These are phyloP conservation scores for Heterodera filipjevi DNA, from an alignment of 2,888 invertebrate genomes.

Conservation along the genomic window DNA sequence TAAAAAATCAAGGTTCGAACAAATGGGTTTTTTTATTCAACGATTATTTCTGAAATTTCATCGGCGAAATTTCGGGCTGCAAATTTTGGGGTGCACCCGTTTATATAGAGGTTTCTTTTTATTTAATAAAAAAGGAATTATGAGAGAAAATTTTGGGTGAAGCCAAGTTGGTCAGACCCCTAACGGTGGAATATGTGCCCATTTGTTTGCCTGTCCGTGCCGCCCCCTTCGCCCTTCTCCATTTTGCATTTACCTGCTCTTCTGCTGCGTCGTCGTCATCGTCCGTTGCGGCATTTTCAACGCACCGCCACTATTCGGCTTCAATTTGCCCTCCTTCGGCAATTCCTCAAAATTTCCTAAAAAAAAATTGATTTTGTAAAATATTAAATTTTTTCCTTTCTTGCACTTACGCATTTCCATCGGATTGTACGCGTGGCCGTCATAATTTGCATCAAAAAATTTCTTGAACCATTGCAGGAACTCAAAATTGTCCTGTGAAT, in stretches of 20 bases:
- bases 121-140: too few relatives aligned
- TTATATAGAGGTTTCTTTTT: too few relatives aligned
- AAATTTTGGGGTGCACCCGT: too few relatives aligned
- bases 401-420: slow-evolving; percentile 14
- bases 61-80: too few relatives aligned
- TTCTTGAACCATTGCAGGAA: slow-evolving; percentile 99
- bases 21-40: too few relatives aligned
- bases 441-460: slow-evolving; percentile 99
- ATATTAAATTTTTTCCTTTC: not conserved
- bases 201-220: not conserved
- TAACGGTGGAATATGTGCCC: too few relatives aligned
- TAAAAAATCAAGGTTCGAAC: too few relatives aligned
- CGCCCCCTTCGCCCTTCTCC: not conserved
- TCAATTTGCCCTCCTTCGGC: slow-evolving; percentile 34
- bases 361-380: not conserved
- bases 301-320: slow-evolving; percentile 1
- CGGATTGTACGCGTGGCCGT: slow-evolving; percentile 75
- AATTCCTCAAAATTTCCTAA: slow-evolving; percentile 38
- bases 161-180: too few relatives aligned
- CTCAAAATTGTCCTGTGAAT: slow-evolving; percentile 89
- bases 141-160: too few relatives aligned
- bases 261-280: not conserved
- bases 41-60: too few relatives aligned
- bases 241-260: not conserved
- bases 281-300: slow-evolving; percentile 28